Base-by-base conservation (phyloP, 1,140 invertebrate genomes). In the Ericerus pela region DNA sequence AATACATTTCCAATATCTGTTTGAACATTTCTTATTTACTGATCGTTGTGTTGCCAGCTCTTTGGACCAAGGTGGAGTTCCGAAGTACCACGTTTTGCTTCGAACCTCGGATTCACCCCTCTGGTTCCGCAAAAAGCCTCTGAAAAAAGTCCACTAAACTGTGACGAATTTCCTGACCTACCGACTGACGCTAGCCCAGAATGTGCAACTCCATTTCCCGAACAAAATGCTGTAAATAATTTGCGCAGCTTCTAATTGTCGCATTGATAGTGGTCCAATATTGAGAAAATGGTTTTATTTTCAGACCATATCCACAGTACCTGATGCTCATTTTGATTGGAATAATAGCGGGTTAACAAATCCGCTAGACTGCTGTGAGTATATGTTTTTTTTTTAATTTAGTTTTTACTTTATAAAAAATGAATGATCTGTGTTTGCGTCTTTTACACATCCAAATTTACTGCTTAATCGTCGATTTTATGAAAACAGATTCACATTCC, bases 51-150 rank as follows among this genome's bases (percentile, higher is more conserved):
- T 54, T 70, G 74, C 27, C 63, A 86, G 84, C 70, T 87, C 56
- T 85, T 83, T 73, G 83, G 82, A 20, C 79, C 82, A 29, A 78
- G 82, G 60, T 85, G 84, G 83, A 84, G 80, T 68, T 70, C 76
- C 26, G 78, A 76, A 33, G 79, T 85, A 73, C 85, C 84, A 36
- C 77, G 81, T 66, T 87, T 84, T 72, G 84, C 85, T 14, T 79
- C 81, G 11, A 86, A 85, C 69, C 70, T 87, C 43, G 79, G 80
- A 58, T 77, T 76, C 53, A 79, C 77, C 57, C 84, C 84, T 1
- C 69, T 88, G 8, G 81, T 86, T 64, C 85, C 85, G 0, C 73
- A 82, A 33, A 85, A 82, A 69, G 77, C 77, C 56, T 37, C 47
- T 37, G 57, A 58, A 28, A 33, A 10, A 24, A 43, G 28, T 20